phyloP scores from a whole-genome alignment of 2,888 invertebrate species.

The Spodoptera littoralis region DNA sequence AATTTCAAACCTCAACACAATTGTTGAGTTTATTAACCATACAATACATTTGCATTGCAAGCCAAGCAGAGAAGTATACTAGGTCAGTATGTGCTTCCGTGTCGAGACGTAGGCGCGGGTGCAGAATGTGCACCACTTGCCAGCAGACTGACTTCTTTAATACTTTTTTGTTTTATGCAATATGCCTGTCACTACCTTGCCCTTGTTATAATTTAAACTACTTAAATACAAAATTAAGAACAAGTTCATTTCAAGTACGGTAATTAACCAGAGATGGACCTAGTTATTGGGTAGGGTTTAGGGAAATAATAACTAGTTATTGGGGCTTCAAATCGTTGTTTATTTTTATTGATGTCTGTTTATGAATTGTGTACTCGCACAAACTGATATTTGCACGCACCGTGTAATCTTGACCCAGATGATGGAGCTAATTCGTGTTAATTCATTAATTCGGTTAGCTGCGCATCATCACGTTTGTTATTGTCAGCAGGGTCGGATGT shows the following conservation, averaged over 20 bases:
- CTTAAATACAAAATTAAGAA: neutral
- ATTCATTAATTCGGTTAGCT: conserved; percentile 66
- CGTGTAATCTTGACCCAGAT: conserved; percentile 79
- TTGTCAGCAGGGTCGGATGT: conserved; percentile 43
- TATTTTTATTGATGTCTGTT: conserved; percentile 13
- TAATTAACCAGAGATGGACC: conserved; percentile 1
- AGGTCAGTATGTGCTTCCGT: conserved; percentile 80
- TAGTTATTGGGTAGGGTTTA: no score
- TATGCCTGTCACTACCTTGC: conserved; percentile 14
- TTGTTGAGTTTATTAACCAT: conserved; percentile 35
- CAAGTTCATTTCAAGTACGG: conserved; percentile 1
- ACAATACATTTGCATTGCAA: conserved; percentile 60
- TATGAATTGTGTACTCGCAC: conserved; percentile 24
- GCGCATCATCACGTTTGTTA: conserved; percentile 56
- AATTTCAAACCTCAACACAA: conserved; percentile 43
- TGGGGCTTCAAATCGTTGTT: conserved; percentile 5
- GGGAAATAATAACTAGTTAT: no score
- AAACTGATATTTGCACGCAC: conserved; percentile 58
- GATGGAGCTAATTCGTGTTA: conserved; percentile 70
- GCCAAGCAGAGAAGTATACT: conserved; percentile 63
- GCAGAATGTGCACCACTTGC: conserved; percentile 68
- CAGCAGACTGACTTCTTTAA: conserved; percentile 62
- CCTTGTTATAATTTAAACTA: conserved; percentile 5
- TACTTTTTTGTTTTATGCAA: conserved; percentile 36
- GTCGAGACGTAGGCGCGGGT: conserved; percentile 58